Conservation (phyloP, 2,113 vertebrate genomes). For the Oryzias curvinotus region DNA sequence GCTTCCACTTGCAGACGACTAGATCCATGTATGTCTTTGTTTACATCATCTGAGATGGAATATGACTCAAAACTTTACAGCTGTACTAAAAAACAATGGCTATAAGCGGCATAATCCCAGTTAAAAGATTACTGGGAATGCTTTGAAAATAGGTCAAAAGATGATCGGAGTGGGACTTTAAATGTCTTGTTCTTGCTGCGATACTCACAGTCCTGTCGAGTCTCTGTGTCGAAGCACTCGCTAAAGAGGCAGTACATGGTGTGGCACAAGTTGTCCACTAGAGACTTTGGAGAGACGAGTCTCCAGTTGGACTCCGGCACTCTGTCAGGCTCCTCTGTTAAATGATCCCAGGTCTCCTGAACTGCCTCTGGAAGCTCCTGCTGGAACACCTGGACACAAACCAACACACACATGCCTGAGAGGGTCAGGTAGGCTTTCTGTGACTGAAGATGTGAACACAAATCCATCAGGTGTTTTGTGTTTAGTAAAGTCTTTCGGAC, state of each 20-base stretch:
- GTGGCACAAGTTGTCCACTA: slow-evolving; percentile 76
- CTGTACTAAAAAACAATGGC: no score
- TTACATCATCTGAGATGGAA: no score
- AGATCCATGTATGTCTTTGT: no score
- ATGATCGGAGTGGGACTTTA: no score
- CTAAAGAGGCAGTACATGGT: slow-evolving; percentile 78
- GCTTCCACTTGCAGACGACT: no score
- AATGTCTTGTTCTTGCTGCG: neutral
- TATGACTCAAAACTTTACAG: no score
- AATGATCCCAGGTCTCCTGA: slow-evolving; percentile 58
- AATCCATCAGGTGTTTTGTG: neutral
- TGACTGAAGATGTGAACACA: neutral
- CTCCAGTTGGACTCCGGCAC: slow-evolving; percentile 59
- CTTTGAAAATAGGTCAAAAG: no score
- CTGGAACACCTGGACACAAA: slow-evolving; percentile 56
- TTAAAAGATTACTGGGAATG: no score
- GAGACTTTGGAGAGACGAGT: slow-evolving; percentile 69
- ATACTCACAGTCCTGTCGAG: slow-evolving; percentile 69
- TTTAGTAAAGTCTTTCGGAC: no score
- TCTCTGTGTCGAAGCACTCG: slow-evolving; percentile 63
- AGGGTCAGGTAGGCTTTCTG: neutral
- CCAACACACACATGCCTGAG: neutral
- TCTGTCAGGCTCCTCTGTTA: slow-evolving; percentile 58
- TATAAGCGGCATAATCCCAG: no score
- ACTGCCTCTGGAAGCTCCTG: slow-evolving; percentile 62